A percentile compares a stretch with the other conserved stretches of the same genome.
These are phyloP conservation scores for Diarsia dahlii DNA, from an alignment of 2,888 invertebrate genomes.

Conservation along the genomic window DNA sequence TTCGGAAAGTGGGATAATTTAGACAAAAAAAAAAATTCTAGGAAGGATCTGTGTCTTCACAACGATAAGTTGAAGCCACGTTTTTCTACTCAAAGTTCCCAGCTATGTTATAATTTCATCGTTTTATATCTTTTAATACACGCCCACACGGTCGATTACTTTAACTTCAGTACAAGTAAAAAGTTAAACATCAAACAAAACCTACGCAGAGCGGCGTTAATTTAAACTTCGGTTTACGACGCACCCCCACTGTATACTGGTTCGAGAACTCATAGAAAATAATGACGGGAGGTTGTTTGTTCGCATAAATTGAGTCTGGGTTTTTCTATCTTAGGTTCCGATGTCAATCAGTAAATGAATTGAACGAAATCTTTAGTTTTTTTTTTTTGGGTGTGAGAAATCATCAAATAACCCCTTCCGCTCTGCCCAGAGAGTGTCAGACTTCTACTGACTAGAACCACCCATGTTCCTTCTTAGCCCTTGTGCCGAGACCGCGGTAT, in stretches of 20 bases:
- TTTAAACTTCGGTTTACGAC: conserved; percentile 59
- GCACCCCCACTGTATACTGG: not conserved
- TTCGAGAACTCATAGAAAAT: conserved; percentile 6
- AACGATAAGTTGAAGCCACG: not conserved
- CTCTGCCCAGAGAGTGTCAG: too few relatives aligned
- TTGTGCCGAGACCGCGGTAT: too few relatives aligned
- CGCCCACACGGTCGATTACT: conserved; percentile 26
- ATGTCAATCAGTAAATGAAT: not conserved
- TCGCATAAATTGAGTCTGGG: not conserved
- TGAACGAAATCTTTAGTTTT: too few relatives aligned
- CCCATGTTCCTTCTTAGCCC: too few relatives aligned
- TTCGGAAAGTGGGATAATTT: not conserved
- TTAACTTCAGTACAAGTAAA: conserved; percentile 36
- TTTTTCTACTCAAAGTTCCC: not conserved
- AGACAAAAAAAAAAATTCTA: not conserved
- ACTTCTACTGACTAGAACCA: too few relatives aligned
- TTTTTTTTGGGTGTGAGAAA: too few relatives aligned
- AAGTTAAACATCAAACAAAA: conserved; percentile 35
- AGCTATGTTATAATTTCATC: not conserved
- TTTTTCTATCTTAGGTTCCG: not conserved
- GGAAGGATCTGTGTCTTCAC: not conserved
- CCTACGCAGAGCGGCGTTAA: conserved; percentile 35
- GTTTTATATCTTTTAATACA: not conserved
- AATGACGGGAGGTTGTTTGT: conserved; percentile 14
- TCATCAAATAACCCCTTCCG: too few relatives aligned